These are phyloP conservation scores for Protobothrops flavoviridis DNA, from an alignment of 2,113 vertebrate species.

Conservation along the genomic window DNA sequence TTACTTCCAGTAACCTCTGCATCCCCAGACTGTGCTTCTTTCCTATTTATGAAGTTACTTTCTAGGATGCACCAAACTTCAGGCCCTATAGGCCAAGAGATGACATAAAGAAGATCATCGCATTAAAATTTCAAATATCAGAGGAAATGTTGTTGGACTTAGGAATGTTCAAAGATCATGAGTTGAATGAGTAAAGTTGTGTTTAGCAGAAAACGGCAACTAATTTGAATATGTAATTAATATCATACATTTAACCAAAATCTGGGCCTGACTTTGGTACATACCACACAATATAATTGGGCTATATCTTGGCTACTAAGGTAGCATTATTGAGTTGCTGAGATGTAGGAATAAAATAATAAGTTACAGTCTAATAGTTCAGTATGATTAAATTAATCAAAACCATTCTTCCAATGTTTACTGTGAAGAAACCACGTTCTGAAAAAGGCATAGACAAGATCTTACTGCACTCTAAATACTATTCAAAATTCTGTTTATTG, in stretches of 20 bases:
- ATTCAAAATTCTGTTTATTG: neutral
- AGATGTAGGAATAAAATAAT: slow-evolving; percentile 26
- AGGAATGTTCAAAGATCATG: neutral
- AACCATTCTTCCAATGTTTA: neutral
- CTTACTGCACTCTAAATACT: neutral
- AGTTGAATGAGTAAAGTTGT: neutral
- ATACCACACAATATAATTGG: slow-evolving; percentile 5
- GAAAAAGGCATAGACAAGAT: neutral
- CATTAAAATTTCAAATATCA: neutral
- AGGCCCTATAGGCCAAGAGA: neutral
- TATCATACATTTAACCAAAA: neutral
- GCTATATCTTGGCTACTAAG: slow-evolving; percentile 18
- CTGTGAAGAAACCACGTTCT: neutral
- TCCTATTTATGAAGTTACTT: slow-evolving; percentile 42
- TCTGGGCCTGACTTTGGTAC: neutral
- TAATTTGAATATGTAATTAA: neutral
- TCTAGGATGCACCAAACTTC: neutral
- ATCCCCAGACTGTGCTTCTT: slow-evolving; percentile 46
- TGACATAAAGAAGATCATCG: neutral
- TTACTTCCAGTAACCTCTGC: slow-evolving; percentile 37
- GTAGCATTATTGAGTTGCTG: neutral
- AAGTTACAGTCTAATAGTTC: slow-evolving; percentile 15
- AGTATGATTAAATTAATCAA: neutral
- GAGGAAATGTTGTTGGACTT: neutral
- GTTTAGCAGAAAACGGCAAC: neutral